Conservation (phyloP, 2,888 invertebrate species). For the Kuschelorhynchus macadamiae region DNA sequence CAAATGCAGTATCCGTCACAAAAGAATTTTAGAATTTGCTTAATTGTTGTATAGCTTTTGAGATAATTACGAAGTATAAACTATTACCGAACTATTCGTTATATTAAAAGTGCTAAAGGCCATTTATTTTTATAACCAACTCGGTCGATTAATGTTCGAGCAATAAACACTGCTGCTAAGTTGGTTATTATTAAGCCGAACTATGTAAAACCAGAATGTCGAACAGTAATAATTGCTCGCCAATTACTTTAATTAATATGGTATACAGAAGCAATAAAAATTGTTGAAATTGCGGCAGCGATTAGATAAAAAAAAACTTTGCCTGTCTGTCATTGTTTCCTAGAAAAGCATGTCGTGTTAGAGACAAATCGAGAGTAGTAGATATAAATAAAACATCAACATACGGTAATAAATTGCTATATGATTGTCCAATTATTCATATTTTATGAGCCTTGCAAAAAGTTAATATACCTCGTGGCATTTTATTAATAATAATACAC, state of each 20-base stretch:
- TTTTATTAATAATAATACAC: slow-evolving; percentile 2
- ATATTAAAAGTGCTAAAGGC: background rate
- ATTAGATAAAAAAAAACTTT: background rate
- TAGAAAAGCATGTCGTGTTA: slow-evolving; percentile 7
- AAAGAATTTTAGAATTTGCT: too few relatives aligned
- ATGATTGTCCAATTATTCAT: slow-evolving; percentile 21
- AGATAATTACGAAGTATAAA: too few relatives aligned
- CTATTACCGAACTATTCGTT: too few relatives aligned
- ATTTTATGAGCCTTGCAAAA: slow-evolving; percentile 17
- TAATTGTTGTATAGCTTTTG: too few relatives aligned
- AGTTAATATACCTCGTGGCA: background rate
- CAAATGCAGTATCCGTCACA: too few relatives aligned
- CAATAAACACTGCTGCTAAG: slow-evolving; percentile 36
- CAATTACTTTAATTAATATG: slow-evolving; percentile 56
- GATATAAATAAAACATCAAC: slow-evolving; percentile 17
- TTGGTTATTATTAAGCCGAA: slow-evolving; percentile 27
- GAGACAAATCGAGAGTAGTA: slow-evolving; percentile 6
- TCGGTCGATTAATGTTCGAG: slow-evolving; percentile 20
- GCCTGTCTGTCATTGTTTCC: background rate
- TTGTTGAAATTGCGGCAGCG: slow-evolving; percentile 37
- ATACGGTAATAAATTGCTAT: slow-evolving; percentile 11
- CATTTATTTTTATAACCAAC: slow-evolving; percentile 15
- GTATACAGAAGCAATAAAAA: slow-evolving; percentile 43
- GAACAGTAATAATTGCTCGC: slow-evolving; percentile 37
- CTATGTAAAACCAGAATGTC: slow-evolving; percentile 28